A percentile compares a stretch with the other conserved stretches of the same genome.
Conservation (phyloP, 1,140 invertebrate species). For the Chlorops oryzae region DNA sequence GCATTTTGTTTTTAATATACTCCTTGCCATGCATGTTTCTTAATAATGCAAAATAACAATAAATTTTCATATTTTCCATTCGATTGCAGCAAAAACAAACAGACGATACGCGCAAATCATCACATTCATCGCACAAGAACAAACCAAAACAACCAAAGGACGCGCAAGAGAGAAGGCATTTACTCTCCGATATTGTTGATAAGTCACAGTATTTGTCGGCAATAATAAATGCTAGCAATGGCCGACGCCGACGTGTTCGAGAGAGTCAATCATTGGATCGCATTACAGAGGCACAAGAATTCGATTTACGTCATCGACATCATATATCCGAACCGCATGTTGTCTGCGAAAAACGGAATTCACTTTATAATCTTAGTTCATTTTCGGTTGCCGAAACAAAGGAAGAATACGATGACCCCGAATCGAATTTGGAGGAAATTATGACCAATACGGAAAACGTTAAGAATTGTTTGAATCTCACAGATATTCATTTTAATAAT, state of each 20-base stretch:
- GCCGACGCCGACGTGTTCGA: slow-evolving; percentile 58
- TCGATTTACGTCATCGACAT: slow-evolving; percentile 48
- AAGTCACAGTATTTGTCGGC: too few relatives aligned
- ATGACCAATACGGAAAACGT: slow-evolving; percentile 24
- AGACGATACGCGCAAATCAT: too few relatives aligned
- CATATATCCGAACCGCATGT: slow-evolving; percentile 23
- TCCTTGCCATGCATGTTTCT: too few relatives aligned
- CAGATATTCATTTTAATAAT: slow-evolving; percentile 49
- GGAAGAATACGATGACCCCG: slow-evolving; percentile 32
- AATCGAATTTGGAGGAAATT: slow-evolving; percentile 44
- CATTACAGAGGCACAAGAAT: slow-evolving; percentile 72
- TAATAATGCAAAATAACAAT: too few relatives aligned
- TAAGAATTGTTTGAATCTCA: slow-evolving; percentile 48
- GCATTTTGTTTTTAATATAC: too few relatives aligned
- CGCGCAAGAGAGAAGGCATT: too few relatives aligned
- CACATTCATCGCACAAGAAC: too few relatives aligned
- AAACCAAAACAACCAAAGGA: too few relatives aligned
- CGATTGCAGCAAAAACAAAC: too few relatives aligned
- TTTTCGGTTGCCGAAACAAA: slow-evolving; percentile 38
- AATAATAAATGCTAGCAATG: too few relatives aligned
- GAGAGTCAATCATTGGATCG: slow-evolving; percentile 76
- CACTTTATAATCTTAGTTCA: slow-evolving; percentile 36
- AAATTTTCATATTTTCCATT: too few relatives aligned
- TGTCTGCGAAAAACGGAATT: slow-evolving; percentile 40
- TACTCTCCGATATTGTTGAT: too few relatives aligned